These are phyloP conservation scores for Phalanger gymnotis DNA, from an alignment of 2,797 vertebrate species.

Conservation along the genomic window DNA sequence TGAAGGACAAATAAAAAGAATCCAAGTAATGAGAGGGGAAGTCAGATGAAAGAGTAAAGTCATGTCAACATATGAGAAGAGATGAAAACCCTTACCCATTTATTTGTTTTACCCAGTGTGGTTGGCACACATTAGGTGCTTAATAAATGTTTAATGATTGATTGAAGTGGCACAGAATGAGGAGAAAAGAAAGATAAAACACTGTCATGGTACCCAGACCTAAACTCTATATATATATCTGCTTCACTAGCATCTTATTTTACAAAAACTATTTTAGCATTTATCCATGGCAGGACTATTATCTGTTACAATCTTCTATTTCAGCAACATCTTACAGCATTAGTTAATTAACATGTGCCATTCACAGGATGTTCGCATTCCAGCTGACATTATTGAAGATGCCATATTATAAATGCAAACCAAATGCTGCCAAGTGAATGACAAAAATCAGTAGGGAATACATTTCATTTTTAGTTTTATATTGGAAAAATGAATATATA, in stretches of 20 bases:
- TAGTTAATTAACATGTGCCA: conserved; percentile 62
- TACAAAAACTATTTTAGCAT: conserved; percentile 18
- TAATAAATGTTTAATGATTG: neutral
- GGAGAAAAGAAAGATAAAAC: neutral
- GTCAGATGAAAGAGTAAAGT: neutral
- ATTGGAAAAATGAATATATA: conserved; percentile 42
- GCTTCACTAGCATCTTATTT: conserved; percentile 19
- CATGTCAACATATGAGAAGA: neutral
- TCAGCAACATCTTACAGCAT: neutral
- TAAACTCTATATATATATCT: neutral
- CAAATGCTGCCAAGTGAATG: neutral
- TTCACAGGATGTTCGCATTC: neutral
- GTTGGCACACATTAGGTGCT: neutral
- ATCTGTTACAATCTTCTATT: neutral
- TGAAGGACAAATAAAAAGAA: neutral
- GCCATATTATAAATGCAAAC: neutral
- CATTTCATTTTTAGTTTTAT: conserved; percentile 25
- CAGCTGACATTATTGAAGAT: neutral
- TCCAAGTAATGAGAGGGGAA: neutral
- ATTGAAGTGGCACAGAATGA: neutral
- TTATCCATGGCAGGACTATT: neutral
- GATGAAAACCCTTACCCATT: neutral
- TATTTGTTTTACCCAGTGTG: neutral
- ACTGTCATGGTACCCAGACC: neutral
- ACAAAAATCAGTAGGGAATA: conserved; percentile 25